Evolutionary conservation across 2,113 vertebrate species (phyloP).

Genomic region (Acinonyx jubatus): DNA sequence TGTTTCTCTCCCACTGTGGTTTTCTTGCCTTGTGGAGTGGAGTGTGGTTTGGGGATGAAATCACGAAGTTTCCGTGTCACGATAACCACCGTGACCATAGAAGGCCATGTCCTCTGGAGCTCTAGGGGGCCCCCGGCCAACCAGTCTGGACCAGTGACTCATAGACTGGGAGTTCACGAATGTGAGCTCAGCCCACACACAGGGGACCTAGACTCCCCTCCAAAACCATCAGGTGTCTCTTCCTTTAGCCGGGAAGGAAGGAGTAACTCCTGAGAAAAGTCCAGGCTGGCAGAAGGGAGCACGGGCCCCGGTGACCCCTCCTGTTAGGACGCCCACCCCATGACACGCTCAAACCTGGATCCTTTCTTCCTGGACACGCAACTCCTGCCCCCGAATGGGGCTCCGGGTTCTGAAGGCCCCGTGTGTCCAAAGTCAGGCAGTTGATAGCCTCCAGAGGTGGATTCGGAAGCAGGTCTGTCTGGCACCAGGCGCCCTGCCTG

Average conservation of each 20-base stretch:
- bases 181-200: background rate
- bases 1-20: background rate
- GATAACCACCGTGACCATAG: background rate
- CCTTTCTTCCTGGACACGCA: background rate
- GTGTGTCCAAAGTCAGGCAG: background rate
- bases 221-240: background rate
- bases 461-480: background rate
- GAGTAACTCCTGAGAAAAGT: too few relatives aligned
- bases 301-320: background rate
- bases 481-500: background rate
- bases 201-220: background rate
- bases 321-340: fast-evolving
- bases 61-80: background rate
- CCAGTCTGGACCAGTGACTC: background rate
- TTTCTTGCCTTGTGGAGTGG: background rate
- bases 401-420: background rate
- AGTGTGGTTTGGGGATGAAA: background rate
- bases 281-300: background rate
- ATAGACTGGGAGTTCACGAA: background rate
- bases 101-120: background rate
- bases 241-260: too few relatives aligned
- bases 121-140: background rate
- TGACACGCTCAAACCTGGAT: background rate
- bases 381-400: background rate
- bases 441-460: fast-evolving